phyloP scores from a whole-genome alignment of 2,888 invertebrate genomes.

The Acholoe squamosa region DNA sequence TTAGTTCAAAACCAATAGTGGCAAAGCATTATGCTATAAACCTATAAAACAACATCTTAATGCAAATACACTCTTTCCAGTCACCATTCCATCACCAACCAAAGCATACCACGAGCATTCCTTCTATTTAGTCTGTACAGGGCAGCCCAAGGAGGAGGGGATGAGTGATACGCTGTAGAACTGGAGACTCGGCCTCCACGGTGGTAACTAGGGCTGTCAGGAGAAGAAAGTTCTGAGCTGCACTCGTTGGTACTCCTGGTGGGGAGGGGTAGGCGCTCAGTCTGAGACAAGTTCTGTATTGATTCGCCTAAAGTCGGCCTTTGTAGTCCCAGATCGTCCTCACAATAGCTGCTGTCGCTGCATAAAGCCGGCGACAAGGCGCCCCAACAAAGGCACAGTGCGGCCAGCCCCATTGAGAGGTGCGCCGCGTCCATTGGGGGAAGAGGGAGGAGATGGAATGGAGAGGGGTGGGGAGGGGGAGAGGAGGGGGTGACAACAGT shows the following conservation, averaged over 20 bases:
- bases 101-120: too few species aligned
- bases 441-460: background rate
- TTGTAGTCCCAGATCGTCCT: background rate
- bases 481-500: background rate
- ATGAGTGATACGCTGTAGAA: too few species aligned
- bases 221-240: constrained; percentile 8
- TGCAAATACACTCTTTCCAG: too few species aligned
- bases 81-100: too few species aligned
- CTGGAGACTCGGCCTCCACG: too few species aligned
- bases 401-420: background rate
- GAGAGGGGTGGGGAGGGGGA: background rate
- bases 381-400: background rate
- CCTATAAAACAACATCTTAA: too few species aligned
- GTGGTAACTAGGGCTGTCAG: too few species aligned
- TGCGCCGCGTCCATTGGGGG: background rate
- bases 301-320: constrained; percentile 47
- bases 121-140: too few species aligned
- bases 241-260: constrained; percentile 18
- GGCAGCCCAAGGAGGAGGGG: too few species aligned
- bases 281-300: constrained; percentile 51
- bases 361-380: constrained; percentile 22
- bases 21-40: too few species aligned
- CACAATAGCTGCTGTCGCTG: constrained; percentile 15
- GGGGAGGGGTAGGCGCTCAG: background rate
- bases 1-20: too few species aligned